Percentiles rank a stretch among this genome's conserved stretches.
These are phyloP conservation scores for Gephyroberyx darwinii DNA, from an alignment of 2,797 vertebrate genomes.

Conservation along the genomic window DNA sequence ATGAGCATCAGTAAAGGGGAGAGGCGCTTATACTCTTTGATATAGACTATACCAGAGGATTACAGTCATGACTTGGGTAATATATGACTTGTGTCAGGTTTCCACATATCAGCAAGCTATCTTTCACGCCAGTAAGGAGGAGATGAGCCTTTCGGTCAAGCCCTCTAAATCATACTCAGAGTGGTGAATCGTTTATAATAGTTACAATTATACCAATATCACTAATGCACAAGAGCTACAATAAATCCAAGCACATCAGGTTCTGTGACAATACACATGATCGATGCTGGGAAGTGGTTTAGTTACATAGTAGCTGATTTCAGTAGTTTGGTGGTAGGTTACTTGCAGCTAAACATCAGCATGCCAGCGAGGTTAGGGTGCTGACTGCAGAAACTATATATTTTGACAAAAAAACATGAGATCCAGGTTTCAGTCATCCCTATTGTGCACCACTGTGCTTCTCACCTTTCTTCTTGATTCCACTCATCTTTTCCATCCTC, in stretches of 20 bases:
- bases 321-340: slow-evolving; percentile 37
- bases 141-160: slow-evolving; percentile 75
- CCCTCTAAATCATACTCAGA: slow-evolving; percentile 74
- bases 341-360: slow-evolving; percentile 42
- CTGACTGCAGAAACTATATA: slow-evolving; percentile 9
- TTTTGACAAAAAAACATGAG: background rate
- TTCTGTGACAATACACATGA: slow-evolving; percentile 70
- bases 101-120: slow-evolving; percentile 81
- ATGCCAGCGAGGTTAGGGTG: slow-evolving; percentile 6
- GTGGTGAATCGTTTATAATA: slow-evolving; percentile 76
- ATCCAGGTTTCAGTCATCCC: background rate
- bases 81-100: slow-evolving; percentile 80
- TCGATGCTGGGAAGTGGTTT: slow-evolving; percentile 61
- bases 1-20: slow-evolving; percentile 77
- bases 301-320: slow-evolving; percentile 45
- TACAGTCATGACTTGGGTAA: slow-evolving; percentile 77
- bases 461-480: slow-evolving; percentile 11
- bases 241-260: slow-evolving; percentile 75
- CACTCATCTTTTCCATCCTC: slow-evolving; percentile 3
- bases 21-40: slow-evolving; percentile 77
- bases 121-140: slow-evolving; percentile 75
- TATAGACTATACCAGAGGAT: slow-evolving; percentile 71
- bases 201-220: slow-evolving; percentile 82
- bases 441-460: slow-evolving; percentile 4
- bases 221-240: slow-evolving; percentile 77